phyloP scores from a whole-genome alignment of 2,113 vertebrate genomes.

The Micromys minutus region DNA sequence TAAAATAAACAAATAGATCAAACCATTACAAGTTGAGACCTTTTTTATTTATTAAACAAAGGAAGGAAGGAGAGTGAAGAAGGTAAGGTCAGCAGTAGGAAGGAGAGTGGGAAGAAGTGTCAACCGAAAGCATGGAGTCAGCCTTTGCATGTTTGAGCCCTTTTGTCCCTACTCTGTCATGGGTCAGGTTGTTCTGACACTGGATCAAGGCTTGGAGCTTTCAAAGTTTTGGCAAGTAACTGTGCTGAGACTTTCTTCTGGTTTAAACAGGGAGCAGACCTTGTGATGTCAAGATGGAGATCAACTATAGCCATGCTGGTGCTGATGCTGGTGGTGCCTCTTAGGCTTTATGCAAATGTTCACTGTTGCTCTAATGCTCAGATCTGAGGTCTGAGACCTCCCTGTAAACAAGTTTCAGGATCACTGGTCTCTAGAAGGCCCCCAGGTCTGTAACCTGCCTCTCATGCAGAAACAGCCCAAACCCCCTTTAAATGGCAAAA shows the following conservation, averaged over 20 bases:
- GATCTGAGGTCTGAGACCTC: conserved; percentile 44
- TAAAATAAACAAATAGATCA: not conserved
- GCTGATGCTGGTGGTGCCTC: not conserved
- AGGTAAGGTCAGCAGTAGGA: not conserved
- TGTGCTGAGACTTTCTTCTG: too few species aligned
- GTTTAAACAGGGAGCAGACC: not conserved
- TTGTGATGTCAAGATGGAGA: accelerated
- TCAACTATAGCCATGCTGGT: not conserved
- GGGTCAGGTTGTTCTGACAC: too few species aligned
- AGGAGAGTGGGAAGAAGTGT: not conserved
- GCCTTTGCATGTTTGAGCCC: not conserved
- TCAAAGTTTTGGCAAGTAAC: accelerated
- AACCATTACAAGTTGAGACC: not conserved
- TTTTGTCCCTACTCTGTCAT: not conserved
- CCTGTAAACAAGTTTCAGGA: conserved; percentile 44
- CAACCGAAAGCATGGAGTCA: not conserved
- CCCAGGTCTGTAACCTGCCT: not conserved
- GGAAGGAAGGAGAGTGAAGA: too few species aligned
- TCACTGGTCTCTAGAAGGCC: not conserved
- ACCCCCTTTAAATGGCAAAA: conserved; percentile 4
- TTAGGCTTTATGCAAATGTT: not conserved
- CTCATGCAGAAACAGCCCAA: not conserved
- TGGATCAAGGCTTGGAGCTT: not conserved
- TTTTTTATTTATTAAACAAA: not conserved
- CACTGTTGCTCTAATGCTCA: too few species aligned